Conservation (phyloP, 2,888 invertebrate genomes). For the Nematopogon swammerdamellus region DNA sequence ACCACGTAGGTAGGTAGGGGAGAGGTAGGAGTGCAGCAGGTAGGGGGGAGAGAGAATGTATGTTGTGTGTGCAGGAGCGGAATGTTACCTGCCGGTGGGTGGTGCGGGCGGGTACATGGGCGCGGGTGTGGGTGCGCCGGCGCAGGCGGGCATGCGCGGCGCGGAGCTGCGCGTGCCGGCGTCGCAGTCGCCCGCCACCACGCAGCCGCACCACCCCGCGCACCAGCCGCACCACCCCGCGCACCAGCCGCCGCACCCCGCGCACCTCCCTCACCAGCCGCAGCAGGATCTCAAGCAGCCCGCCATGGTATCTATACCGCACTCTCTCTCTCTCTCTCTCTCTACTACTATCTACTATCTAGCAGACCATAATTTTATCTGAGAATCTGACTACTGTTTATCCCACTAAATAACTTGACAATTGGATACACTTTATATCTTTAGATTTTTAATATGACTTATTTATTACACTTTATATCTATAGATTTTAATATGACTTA, state of each 20-base stretch:
- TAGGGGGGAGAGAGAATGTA: too few species aligned
- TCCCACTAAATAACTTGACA: too few species aligned
- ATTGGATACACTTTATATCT: too few species aligned
- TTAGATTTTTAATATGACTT: too few species aligned
- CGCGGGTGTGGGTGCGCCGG: conserved; percentile 24
- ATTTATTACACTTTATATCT: too few species aligned
- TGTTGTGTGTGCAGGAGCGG: conserved; percentile 42
- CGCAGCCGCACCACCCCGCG: conserved; percentile 25
- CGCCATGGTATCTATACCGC: conserved; percentile 32
- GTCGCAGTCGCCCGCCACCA: conserved; percentile 37
- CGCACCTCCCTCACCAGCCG: conserved; percentile 1
- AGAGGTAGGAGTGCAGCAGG: too few species aligned
- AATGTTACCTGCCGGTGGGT: conserved; percentile 40
- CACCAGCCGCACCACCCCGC: conserved; percentile 42
- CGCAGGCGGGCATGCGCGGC: conserved; percentile 29
- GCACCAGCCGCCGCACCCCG: conserved; percentile 34
- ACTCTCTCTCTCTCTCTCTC: too few species aligned
- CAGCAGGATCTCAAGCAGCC: conserved; percentile 42
- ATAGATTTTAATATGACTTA: too few species aligned
- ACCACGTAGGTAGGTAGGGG: too few species aligned
- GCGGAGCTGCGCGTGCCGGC: conserved; percentile 23
- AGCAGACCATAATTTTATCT: too few species aligned
- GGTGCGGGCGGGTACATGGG: conserved; percentile 34
- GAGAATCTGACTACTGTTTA: too few species aligned
- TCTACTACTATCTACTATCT: too few species aligned